Conservation (phyloP, 2,888 invertebrate genomes). For the Unio delphinus region DNA sequence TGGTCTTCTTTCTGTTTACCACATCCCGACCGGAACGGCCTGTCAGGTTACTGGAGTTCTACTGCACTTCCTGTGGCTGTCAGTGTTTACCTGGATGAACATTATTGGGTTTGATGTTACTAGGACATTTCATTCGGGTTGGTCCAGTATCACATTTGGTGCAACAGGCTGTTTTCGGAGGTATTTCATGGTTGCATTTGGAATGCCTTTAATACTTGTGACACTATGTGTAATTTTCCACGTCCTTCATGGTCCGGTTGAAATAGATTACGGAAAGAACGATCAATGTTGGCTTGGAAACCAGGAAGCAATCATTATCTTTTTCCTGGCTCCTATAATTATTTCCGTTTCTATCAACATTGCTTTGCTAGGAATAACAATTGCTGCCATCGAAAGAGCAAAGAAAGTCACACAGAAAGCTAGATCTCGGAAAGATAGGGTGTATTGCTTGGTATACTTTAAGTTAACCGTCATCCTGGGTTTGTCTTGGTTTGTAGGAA, state of each 20-base stretch:
- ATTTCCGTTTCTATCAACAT: slow-evolving; percentile 10
- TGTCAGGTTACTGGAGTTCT: slow-evolving; percentile 6
- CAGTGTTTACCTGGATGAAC: slow-evolving; percentile 17
- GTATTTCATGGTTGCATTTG: slow-evolving; percentile 3
- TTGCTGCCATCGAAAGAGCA: slow-evolving; percentile 7
- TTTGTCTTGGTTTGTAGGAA: slow-evolving; percentile 16
- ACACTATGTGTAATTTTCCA: slow-evolving; percentile 4
- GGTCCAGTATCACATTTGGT: neutral
- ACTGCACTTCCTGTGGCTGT: slow-evolving; percentile 11
- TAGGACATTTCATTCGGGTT: slow-evolving; percentile 5
- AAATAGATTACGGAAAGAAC: slow-evolving; percentile 7
- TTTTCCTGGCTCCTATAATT: slow-evolving; percentile 12
- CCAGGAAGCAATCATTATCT: slow-evolving; percentile 7
- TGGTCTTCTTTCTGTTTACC: slow-evolving; percentile 7
- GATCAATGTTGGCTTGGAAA: slow-evolving; percentile 17
- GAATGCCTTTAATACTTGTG: slow-evolving; percentile 1
- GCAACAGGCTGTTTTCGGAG: slow-evolving; percentile 4
- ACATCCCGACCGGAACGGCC: neutral
- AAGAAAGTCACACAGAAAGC: slow-evolving; percentile 1
- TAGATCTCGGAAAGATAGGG: slow-evolving; percentile 2
- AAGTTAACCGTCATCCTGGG: slow-evolving; percentile 21
- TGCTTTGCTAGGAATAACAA: slow-evolving; percentile 6
- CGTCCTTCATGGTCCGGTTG: neutral
- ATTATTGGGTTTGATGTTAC: slow-evolving; percentile 22
- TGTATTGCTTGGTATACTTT: slow-evolving; percentile 15